phyloP scores from a whole-genome alignment of 2,113 vertebrate species.

The Zootoca vivipara region DNA sequence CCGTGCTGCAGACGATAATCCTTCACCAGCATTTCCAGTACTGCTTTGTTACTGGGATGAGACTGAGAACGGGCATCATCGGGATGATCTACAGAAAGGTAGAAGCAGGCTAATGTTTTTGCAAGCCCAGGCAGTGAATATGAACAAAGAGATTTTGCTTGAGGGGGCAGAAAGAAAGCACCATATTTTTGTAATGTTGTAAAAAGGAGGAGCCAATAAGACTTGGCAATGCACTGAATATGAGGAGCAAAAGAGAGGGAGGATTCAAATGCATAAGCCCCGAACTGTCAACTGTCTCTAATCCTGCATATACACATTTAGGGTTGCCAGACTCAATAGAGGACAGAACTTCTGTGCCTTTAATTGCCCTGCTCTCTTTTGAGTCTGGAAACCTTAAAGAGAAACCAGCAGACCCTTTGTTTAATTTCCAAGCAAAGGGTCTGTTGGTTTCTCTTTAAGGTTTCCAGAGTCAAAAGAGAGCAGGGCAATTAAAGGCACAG shows the following conservation, averaged over 20 bases:
- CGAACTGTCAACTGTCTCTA: neutral
- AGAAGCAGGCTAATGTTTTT: conserved; percentile 25
- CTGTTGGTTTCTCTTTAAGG: too few species aligned
- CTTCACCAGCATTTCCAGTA: conserved; percentile 91
- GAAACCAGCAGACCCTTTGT: too few species aligned
- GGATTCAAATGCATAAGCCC: neutral
- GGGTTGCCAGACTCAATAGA: too few species aligned
- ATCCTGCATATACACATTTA: neutral
- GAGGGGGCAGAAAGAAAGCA: neutral
- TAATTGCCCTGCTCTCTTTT: too few species aligned
- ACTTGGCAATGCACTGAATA: neutral
- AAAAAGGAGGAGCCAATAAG: neutral
- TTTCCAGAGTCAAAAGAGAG: too few species aligned
- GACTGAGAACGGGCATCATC: conserved; percentile 85
- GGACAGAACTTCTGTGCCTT: too few species aligned
- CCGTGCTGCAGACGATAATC: conserved; percentile 86
- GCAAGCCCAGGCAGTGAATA: too few species aligned
- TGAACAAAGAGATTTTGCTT: neutral
- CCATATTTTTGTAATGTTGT: neutral
- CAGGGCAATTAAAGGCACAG: too few species aligned
- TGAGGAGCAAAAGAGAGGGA: neutral
- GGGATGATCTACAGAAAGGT: conserved; percentile 96
- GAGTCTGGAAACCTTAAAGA: too few species aligned
- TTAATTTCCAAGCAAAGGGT: too few species aligned
- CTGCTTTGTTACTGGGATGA: conserved; percentile 88